Base-by-base conservation (phyloP, 2,888 invertebrate genomes). In the Oithona nana region DNA sequence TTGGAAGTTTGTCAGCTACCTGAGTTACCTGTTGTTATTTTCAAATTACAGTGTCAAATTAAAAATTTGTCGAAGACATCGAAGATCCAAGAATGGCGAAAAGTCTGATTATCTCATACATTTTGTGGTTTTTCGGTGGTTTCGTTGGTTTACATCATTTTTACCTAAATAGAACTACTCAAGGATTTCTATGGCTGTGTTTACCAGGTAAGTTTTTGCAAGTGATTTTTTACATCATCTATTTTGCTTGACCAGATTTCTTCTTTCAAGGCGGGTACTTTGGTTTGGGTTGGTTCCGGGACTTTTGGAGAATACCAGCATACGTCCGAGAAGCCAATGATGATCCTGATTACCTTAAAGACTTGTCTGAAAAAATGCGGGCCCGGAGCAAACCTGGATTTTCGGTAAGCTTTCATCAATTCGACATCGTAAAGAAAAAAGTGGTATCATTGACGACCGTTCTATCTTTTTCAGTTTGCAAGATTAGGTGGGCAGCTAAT, bases 71-170 rank as follows among this genome's bases (percentile, higher is more conserved):
- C n/a, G n/a, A n/a, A n/a, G n/a, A n/a, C n/a, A n/a, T 39, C 39
- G 6, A 16, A 39, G 39, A 39, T 39, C 8, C 39, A 6, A 39
- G 16, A 6, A 39, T 39, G 39, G 39, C 57, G 13, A 79, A 79
- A 66, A 78, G 77, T 61, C 71, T 75, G 11, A 70, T 83, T 58
- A 71, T 80, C 69, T 81, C 94, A 0, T 95, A 93, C 71, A 64
- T 92, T 1, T 75, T 84, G 50, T 95, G 93, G 93, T 69, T 90
- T 0, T 79, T 88, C 67, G 88, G 89, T 22, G 95, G 95, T 3
- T 74, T 86, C 68, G 83, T 88, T 67, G 94, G 94, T 0, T 74
- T 86, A 3, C 95, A 95, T 74, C 89, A 93, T 71, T 81, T 94
- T 69, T 95, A 95, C 74, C 76, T 95, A 66, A 80, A 83, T 61